Evolutionary conservation across 2,113 vertebrate species (phyloP).

Genomic region (Mormyrus iriodes): DNA sequence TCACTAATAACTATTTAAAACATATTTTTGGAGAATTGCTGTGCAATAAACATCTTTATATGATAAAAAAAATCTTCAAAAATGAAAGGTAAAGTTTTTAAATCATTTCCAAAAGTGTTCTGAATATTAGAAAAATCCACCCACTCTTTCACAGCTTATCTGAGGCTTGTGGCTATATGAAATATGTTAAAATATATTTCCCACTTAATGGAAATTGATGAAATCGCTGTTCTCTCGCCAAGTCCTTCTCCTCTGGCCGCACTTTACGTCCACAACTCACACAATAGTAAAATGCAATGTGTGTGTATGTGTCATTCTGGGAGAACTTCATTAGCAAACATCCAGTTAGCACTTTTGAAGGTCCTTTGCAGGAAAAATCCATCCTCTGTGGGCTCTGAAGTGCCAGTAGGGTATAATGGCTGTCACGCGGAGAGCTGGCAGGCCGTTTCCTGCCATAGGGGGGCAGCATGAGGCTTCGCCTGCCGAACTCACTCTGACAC

Average conservation of each 20-base stretch:
- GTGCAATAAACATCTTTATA: neutral
- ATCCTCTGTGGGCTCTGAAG: neutral
- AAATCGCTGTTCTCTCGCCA: neutral
- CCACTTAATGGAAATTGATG: neutral
- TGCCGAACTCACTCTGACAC: neutral
- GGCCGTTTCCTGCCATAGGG: neutral
- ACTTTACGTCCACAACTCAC: neutral
- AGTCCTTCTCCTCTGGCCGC: neutral
- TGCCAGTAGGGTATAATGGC: neutral
- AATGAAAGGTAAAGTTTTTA: neutral
- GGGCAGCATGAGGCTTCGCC: neutral
- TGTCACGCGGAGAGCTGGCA: neutral
- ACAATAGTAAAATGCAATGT: neutral
- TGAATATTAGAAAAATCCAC: neutral
- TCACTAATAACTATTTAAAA: neutral
- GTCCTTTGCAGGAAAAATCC: slow-evolving; percentile 9
- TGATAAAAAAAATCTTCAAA: neutral
- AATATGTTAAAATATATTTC: neutral
- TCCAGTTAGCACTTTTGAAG: slow-evolving; percentile 34
- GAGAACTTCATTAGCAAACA: slow-evolving; percentile 10
- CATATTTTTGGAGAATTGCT: neutral
- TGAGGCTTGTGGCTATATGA: neutral
- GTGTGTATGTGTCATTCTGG: neutral
- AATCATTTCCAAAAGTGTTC: neutral
- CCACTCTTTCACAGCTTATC: neutral